These are phyloP conservation scores for Rhyacophila brunnea DNA, from an alignment of 1,140 invertebrate species.

Conservation along the genomic window DNA sequence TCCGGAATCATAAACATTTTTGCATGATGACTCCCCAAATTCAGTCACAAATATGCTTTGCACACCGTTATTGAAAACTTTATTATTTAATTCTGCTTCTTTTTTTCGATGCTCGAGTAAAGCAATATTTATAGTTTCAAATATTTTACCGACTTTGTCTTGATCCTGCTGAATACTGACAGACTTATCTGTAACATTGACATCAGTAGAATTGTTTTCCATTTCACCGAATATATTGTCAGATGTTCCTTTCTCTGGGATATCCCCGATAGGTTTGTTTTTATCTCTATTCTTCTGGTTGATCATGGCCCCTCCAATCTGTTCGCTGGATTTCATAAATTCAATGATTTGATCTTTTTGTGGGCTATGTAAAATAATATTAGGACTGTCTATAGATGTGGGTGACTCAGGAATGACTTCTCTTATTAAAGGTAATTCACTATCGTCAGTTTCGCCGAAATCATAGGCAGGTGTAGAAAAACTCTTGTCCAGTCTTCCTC, in stretches of 20 bases:
- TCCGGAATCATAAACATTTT: conserved; percentile 19
- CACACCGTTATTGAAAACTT: conserved; percentile 2
- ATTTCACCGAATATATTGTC: conserved; percentile 12
- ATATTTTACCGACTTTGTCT: conserved; percentile 36
- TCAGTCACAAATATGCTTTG: conserved; percentile 31
- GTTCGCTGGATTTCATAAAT: conserved; percentile 46
- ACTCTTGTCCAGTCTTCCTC: conserved; percentile 69
- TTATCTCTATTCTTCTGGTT: conserved; percentile 36
- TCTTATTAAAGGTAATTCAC: conserved; percentile 35
- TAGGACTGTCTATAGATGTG: conserved; percentile 39
- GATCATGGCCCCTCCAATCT: conserved; percentile 44
- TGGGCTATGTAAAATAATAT: conserved; percentile 35
- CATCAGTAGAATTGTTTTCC: conserved; percentile 5
- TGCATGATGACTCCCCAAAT: conserved; percentile 26
- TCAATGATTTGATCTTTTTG: conserved; percentile 45
- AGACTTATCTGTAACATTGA: neutral
- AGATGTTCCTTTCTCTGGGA: neutral
- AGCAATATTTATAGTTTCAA: conserved; percentile 45
- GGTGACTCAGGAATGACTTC: conserved; percentile 46
- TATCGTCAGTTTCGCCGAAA: conserved; percentile 48
- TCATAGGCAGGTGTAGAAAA: conserved; percentile 76
- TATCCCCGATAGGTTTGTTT: conserved; percentile 14
- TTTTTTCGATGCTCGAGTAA: conserved; percentile 38
- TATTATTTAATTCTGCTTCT: conserved; percentile 10
- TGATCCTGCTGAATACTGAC: conserved; percentile 6